Base-by-base conservation (phyloP, 1,140 invertebrate genomes). In the Nylanderia fulva region DNA sequence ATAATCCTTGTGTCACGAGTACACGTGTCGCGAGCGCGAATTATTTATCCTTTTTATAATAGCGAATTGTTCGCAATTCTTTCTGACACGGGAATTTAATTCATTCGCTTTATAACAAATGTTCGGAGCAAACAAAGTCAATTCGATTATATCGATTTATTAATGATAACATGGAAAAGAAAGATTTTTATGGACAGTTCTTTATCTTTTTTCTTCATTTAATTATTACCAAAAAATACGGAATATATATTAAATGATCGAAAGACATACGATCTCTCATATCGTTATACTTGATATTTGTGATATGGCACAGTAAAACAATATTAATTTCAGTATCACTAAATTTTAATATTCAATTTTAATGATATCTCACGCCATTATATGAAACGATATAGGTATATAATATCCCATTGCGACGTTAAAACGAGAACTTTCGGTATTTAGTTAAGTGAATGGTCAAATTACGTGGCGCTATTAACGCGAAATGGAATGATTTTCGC, bases 311-410 rank as follows among this genome's bases (percentile, higher is more conserved):
- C 7, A 39, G 27, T 36, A 13, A 9, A 36, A 66, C 11, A 48
- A 29, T 79, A 79, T 66, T 79, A 66, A 79, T 79, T 68, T 52
- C n/a, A 79, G 54, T 63, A 63, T 68, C 15, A 36, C 13, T 33
- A 36, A 29, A 54, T 68, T 66, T 79, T 52, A 66, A 66, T 79
- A 66, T 52, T 79, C 42, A 68, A 36, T 68, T 68, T 79, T 33
- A 33, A 54, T 54, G n/a, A 24, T 24, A 15, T 13, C 1, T 45
- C 18, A 24, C 24, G 7, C n/a, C 64, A 79, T 52, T 21, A 8
- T 24, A 48, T 33, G 2, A 15, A 18, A 48, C 13, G 21, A 29
- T 33, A 36, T 61, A 33, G 1, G 68, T 48, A 52, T 39, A 21
- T 52, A n/a, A n/a, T n/a, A 9, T 58, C 42, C 71, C 27, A 42